Base-by-base conservation (phyloP, 2,113 vertebrate species). In the Hippocampus zosterae region DNA sequence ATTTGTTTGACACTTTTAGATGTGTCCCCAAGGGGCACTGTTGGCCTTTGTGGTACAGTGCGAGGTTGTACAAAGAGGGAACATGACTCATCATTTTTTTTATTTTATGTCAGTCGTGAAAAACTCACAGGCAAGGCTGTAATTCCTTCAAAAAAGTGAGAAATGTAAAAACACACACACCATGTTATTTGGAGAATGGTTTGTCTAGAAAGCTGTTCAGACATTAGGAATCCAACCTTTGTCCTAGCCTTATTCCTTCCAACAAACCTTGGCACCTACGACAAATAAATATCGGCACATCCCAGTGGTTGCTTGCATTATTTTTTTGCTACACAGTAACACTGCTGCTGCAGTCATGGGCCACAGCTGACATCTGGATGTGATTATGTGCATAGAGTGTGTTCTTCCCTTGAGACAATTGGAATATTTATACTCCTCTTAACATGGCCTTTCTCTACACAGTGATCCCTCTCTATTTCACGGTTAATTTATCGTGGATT, bases 1-100 rank as follows among this genome's bases (percentile, higher is more conserved):
- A 77, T 84, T 80, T 80, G 77, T 78, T 76, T 76, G 61, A 82
- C 77, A 80, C 77, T 72, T 76, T 80, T 19, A 74, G 55, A 76
- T 44, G 48, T 69, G 18, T 48, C 21, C 41, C 77, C 69, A 64
- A 55, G 68, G 69, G 81, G 69, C 12, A 56, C 23, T 29, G 63
- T 23, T 65, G 50, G 41, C 18, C 29, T 50, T 68, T 46, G 46
- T 19, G 69, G 74, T 69, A 72, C 62, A 52, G 46, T 48, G 21
- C 62, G 44, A 37, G 80, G 66, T 60, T 42, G 73, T 48, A 73
- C 73, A 72, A 79, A 29, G 48, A 59, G 59, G 60, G 41, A 56
- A 29, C 57, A 60, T 5, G 10, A 59, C 67, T 65, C 50, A 65
- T 69, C 19, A 76, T 76, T 37, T 72, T 72, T 67, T 62, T 72